Conservation (phyloP, 2,113 vertebrate genomes). For the Tragelaphus imberbis region DNA sequence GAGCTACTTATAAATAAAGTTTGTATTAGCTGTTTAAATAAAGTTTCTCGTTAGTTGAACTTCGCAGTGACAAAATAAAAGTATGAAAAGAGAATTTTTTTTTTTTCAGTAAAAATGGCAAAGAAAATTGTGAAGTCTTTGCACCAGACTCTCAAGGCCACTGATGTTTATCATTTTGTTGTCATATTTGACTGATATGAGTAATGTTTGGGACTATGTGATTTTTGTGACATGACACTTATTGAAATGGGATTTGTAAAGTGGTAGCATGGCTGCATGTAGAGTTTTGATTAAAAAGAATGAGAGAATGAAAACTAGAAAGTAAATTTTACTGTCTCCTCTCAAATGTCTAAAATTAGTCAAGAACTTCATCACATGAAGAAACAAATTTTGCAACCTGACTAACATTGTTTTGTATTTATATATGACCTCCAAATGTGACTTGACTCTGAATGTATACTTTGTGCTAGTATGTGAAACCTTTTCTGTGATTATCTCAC, state of each 20-base stretch:
- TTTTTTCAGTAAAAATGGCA: neutral
- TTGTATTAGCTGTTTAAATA: neutral
- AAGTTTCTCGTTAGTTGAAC: neutral
- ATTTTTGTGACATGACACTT: neutral
- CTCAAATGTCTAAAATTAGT: constrained; percentile 1
- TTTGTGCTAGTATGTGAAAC: neutral
- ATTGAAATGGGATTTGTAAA: neutral
- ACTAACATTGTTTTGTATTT: neutral
- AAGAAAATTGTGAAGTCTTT: neutral
- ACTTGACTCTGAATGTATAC: neutral
- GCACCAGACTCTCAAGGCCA: neutral
- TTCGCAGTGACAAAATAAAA: neutral
- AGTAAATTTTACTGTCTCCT: neutral
- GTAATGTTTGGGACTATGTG: neutral
- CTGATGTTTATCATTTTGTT: neutral
- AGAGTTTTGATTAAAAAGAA: neutral
- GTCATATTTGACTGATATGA: neutral
- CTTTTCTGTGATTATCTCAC: neutral
- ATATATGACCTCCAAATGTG: neutral
- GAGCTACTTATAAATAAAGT: neutral
- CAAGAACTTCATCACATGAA: neutral
- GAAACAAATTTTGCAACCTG: neutral
- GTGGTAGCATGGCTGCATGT: neutral
- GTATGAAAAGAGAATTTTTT: neutral
- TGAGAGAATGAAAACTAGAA: neutral